These are phyloP conservation scores for Radopholus similis DNA, from an alignment of 1,140 invertebrate species.

Conservation along the genomic window DNA sequence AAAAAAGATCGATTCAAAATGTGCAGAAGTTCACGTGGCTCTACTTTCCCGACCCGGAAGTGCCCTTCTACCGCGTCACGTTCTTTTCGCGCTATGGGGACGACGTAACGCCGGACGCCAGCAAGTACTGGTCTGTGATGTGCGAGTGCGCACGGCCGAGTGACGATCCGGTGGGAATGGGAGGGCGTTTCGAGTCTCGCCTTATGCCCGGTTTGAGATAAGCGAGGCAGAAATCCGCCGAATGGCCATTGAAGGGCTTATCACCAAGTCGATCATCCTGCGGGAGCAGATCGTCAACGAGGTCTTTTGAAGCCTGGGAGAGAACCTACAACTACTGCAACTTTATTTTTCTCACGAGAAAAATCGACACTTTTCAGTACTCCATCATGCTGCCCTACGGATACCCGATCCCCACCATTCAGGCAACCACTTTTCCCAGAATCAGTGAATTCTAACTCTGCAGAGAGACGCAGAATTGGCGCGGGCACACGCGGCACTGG, in stretches of 20 bases:
- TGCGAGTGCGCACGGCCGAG: conserved; percentile 54
- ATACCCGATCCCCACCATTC: conserved; percentile 58
- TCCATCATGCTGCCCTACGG: conserved; percentile 55
- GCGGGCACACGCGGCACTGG: conserved; percentile 52
- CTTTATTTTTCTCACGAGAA: too few relatives aligned
- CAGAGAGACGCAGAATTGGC: conserved; percentile 54
- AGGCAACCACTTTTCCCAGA: conserved; percentile 11
- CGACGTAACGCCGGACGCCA: conserved; percentile 53
- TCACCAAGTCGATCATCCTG: conserved; percentile 52
- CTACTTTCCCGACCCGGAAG: conserved; percentile 58
- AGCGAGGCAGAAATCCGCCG: conserved; percentile 56
- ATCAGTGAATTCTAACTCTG: conserved; percentile 2
- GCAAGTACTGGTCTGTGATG: conserved; percentile 60
- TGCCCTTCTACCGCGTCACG: conserved; percentile 60
- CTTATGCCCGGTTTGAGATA: conserved; percentile 7
- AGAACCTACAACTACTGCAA: too few relatives aligned
- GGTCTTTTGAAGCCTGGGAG: too few relatives aligned
- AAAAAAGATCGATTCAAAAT: conserved; percentile 2
- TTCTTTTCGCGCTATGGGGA: conserved; percentile 49
- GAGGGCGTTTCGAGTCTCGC: conserved; percentile 18
- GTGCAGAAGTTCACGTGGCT: conserved; percentile 56
- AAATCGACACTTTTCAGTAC: too few relatives aligned
- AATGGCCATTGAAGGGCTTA: conserved; percentile 54
- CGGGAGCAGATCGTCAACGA: conserved; percentile 52
- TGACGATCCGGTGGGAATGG: conserved; percentile 40